Evolutionary conservation across 2,113 vertebrate genomes (phyloP), one percentile per base, ranked within the genome.

Genomic region (Catharus fuscescens): DNA sequence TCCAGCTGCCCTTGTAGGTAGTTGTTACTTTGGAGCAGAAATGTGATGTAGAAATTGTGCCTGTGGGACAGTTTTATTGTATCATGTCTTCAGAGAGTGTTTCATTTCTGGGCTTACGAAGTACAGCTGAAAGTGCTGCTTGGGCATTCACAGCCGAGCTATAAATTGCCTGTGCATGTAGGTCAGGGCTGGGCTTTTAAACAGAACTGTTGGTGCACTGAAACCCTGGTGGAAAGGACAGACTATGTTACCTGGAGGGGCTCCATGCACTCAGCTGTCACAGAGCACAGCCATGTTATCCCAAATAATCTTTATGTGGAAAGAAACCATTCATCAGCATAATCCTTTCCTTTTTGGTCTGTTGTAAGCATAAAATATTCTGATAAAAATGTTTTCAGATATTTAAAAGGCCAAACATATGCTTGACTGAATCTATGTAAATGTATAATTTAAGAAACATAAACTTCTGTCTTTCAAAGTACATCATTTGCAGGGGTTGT

Each of bases 211-310:
- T 28, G 56, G 16, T 40, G 79, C n/a, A 12, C 4, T 45, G 45
- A 36, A 62, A 77, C 5, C 2, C 32, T 5, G 6, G 21, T 38
- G 70, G 23, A 24, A 52, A 57, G 44, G 57, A 59, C 50, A 31
- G 5, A 2, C 7, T 47, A 8, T 21, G 48, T 38, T 14, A 40
- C 34, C 38, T 31, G 42, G 6, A 62, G 60, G 76, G 36, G 17
- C 65, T 40, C 0, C 9, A 0, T 5, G 6, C 18, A 4, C 15
- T 61, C 64, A 13, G 4, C 50, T 32, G 14, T 19, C 31, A 5
- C 2, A 44, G 20, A 18, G 31, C 13, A 0, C 59, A 34, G 3
- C 15, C 29, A 10, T 3, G 0, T 28, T 44, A 45, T 44, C 29
- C 42, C 54, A 45, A 16, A 38, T 38, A 31, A 47, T 20, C 28